phyloP scores from a whole-genome alignment of 1,140 invertebrate genomes.

The Drosophila elegans region DNA sequence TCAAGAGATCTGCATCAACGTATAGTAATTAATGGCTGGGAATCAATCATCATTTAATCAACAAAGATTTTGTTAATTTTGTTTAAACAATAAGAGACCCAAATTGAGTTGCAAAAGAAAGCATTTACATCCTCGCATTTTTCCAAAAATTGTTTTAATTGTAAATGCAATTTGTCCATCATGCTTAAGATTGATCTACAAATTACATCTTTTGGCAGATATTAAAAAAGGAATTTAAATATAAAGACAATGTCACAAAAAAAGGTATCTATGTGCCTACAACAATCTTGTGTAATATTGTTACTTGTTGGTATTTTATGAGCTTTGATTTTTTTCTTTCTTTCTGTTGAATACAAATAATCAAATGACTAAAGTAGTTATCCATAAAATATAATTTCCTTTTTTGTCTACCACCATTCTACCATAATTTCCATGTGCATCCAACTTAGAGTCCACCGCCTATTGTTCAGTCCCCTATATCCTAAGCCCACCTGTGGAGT shows the following conservation, averaged over 20 bases:
- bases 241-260: too few relatives aligned
- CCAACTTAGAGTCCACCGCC: neutral
- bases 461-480: neutral
- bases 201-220: too few relatives aligned
- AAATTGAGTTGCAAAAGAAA: constrained; percentile 2
- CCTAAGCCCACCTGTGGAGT: constrained; percentile 5
- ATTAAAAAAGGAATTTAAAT: too few relatives aligned
- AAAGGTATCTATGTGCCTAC: too few relatives aligned
- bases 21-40: constrained; percentile 7
- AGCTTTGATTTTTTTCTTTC: neutral
- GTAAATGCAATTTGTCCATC: neutral
- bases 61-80: constrained; percentile 2
- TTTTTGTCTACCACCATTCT: too few relatives aligned
- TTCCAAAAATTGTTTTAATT: neutral
- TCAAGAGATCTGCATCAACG: constrained; percentile 13
- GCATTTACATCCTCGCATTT: neutral
- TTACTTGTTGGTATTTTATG: too few relatives aligned
- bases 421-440: neutral
- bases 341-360: neutral
- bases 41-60: constrained; percentile 23
- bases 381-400: neutral
- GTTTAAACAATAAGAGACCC: neutral
- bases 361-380: neutral
- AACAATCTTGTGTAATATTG: too few relatives aligned
- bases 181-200: too few relatives aligned